A percentile compares a stretch with the other conserved stretches of the same genome.
Conservation (phyloP, 1,140 invertebrate species). For the Drosophila lowei region DNA sequence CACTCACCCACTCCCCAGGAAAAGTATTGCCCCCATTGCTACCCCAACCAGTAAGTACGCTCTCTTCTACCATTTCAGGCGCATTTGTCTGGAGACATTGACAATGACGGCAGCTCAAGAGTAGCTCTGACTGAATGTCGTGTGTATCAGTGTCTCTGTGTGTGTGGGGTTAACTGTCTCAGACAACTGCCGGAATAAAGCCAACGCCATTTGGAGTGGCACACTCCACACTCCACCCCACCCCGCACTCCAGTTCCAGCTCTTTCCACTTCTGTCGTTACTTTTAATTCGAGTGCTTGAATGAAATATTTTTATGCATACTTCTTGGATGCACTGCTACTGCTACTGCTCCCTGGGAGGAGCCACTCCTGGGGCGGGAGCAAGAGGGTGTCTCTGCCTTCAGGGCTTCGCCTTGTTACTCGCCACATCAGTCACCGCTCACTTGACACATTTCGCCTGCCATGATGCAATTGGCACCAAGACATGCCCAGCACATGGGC, state of each 20-base stretch:
- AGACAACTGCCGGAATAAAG: slow-evolving; percentile 64
- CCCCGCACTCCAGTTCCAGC: neutral
- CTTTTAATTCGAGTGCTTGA: slow-evolving; percentile 59
- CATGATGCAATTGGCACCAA: slow-evolving; percentile 72
- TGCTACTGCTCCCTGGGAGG: slow-evolving; percentile 4
- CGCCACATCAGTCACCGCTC: slow-evolving; percentile 82
- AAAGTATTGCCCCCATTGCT: slow-evolving; percentile 60
- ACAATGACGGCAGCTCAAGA: slow-evolving; percentile 57
- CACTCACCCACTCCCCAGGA: slow-evolving; percentile 21
- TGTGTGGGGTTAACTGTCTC: slow-evolving; percentile 42
- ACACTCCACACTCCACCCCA: too few relatives aligned
- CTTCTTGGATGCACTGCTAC: slow-evolving; percentile 34
- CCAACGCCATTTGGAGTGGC: slow-evolving; percentile 65
- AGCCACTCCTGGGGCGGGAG: too few relatives aligned
- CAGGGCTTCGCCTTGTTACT: slow-evolving; percentile 68
- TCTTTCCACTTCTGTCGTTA: slow-evolving; percentile 20
- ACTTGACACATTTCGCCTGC: slow-evolving; percentile 79
- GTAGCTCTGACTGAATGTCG: slow-evolving; percentile 4
- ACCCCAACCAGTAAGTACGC: neutral
- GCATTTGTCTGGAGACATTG: slow-evolving; percentile 66
- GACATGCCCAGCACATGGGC: slow-evolving; percentile 65
- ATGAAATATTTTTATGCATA: slow-evolving; percentile 62
- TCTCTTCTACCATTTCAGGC: slow-evolving; percentile 42
- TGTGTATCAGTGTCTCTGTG: slow-evolving; percentile 3
- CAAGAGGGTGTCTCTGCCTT: neutral